Evolutionary conservation across 1,140 invertebrate species (phyloP).

Genomic region (Drosophila lacertosa): DNA sequence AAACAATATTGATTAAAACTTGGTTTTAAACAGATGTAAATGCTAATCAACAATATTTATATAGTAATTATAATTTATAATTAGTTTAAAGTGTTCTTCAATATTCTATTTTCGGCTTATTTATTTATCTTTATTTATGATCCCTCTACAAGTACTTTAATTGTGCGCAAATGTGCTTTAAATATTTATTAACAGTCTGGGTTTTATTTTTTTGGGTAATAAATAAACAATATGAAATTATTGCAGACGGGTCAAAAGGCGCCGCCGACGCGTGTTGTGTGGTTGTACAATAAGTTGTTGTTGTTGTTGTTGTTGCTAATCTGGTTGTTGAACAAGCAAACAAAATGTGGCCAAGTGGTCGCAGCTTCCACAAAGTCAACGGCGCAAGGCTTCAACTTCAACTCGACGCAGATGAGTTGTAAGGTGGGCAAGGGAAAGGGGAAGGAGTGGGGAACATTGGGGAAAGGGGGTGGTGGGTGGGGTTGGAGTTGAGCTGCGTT

Average conservation of each 20-base stretch:
- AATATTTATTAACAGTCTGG: not conserved
- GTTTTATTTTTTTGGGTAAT: not conserved
- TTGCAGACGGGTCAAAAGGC: conserved; percentile 48
- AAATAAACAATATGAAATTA: conserved; percentile 11
- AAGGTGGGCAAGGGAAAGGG: not conserved
- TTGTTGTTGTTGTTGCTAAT: conserved; percentile 29
- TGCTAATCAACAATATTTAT: no score
- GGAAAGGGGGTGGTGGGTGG: not conserved
- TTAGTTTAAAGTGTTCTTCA: no score
- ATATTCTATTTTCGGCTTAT: no score
- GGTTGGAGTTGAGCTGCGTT: conserved; percentile 5
- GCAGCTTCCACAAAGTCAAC: conserved; percentile 11
- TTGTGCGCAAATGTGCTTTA: not conserved
- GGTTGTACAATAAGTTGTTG: conserved; percentile 25
- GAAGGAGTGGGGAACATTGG: not conserved
- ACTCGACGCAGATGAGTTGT: not conserved
- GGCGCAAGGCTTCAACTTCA: not conserved
- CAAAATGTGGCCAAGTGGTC: conserved; percentile 26
- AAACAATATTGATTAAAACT: no score
- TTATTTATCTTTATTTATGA: no score
- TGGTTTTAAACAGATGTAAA: no score
- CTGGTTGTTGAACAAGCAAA: conserved; percentile 38
- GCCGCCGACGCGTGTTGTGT: conserved; percentile 34
- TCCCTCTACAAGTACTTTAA: not conserved
- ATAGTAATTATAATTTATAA: no score